Percentiles rank a stretch among this genome's conserved stretches.
phyloP scores from a whole-genome alignment of 2,113 vertebrate genomes.

The Coptodon rendalli region DNA sequence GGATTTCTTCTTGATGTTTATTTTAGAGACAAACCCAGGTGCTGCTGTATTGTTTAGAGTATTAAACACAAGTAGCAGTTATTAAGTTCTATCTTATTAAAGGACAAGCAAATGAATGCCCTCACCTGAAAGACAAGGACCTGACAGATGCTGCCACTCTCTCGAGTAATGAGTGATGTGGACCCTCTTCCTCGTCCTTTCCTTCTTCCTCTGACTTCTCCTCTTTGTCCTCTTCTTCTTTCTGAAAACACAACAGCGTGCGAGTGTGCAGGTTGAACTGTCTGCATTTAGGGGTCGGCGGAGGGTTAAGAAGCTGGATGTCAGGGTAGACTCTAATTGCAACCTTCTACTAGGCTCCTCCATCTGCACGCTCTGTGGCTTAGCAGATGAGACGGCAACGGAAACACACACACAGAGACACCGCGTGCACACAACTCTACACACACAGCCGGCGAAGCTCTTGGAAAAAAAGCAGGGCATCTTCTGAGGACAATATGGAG shows the following conservation, averaged over 20 bases:
- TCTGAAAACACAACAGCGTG: neutral
- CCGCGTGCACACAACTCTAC: neutral
- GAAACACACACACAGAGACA: neutral
- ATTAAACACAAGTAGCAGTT: neutral
- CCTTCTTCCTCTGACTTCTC: conserved; percentile 33
- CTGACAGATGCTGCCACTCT: conserved; percentile 68
- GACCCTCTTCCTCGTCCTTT: conserved; percentile 35
- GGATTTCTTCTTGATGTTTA: neutral
- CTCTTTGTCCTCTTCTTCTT: conserved; percentile 11
- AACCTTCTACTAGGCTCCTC: neutral
- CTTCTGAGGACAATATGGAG: neutral
- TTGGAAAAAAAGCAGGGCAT: neutral
- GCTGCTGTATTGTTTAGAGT: neutral
- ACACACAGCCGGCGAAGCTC: neutral
- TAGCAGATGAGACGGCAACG: neutral
- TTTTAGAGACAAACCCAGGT: neutral
- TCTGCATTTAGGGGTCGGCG: neutral
- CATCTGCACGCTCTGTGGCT: neutral
- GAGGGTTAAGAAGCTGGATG: neutral
- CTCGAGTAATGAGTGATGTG: conserved; percentile 58
- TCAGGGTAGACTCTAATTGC: neutral
- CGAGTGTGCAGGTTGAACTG: neutral
- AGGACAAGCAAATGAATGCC: neutral
- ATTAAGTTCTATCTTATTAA: neutral
- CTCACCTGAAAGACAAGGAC: conserved; percentile 71